Evolutionary conservation across 2,888 invertebrate genomes (phyloP).

Genomic region (Brassicogethes aeneus): DNA sequence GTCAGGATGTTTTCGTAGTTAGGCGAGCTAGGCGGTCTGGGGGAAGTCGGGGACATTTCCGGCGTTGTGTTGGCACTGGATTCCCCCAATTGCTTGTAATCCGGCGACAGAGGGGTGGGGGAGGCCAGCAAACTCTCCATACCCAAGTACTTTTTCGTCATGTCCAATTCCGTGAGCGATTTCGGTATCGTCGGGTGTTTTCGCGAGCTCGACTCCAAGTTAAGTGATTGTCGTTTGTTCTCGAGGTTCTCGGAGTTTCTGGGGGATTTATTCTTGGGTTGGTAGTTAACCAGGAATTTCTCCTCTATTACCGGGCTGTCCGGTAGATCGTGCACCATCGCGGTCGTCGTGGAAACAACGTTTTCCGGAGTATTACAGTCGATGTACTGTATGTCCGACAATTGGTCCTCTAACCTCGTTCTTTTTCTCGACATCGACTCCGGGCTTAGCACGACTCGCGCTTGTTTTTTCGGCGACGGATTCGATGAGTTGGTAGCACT

Average conservation of each 20-base stretch:
- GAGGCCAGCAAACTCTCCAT: slow-evolving; percentile 28
- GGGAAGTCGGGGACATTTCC: slow-evolving; percentile 16
- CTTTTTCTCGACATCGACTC: slow-evolving; percentile 52
- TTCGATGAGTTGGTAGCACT: slow-evolving; percentile 47
- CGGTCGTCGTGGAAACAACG: slow-evolving; percentile 35
- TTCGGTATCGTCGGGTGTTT: slow-evolving; percentile 26
- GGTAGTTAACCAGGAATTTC: slow-evolving; percentile 26
- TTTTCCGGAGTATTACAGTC: slow-evolving; percentile 70
- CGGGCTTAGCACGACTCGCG: slow-evolving; percentile 43
- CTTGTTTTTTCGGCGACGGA: slow-evolving; percentile 54
- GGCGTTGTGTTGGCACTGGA: slow-evolving; percentile 35
- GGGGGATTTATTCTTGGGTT: slow-evolving; percentile 37
- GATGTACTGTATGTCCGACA: slow-evolving; percentile 71
- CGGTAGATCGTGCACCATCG: slow-evolving; percentile 31
- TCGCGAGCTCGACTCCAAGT: slow-evolving; percentile 25
- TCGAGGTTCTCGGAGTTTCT: slow-evolving; percentile 33
- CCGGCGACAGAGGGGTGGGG: slow-evolving; percentile 35
- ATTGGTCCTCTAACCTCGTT: slow-evolving; percentile 66
- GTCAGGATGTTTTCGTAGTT: slow-evolving; percentile 48
- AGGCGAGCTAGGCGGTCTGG: slow-evolving; percentile 20
- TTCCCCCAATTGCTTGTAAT: slow-evolving; percentile 34
- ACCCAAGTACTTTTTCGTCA: slow-evolving; percentile 25
- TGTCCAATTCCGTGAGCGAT: slow-evolving; percentile 34
- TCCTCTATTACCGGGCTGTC: slow-evolving; percentile 12
- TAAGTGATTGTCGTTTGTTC: slow-evolving; percentile 36